Base-by-base conservation (phyloP, 2,113 vertebrate species). In the Hypocryptadius cinnamomeus region DNA sequence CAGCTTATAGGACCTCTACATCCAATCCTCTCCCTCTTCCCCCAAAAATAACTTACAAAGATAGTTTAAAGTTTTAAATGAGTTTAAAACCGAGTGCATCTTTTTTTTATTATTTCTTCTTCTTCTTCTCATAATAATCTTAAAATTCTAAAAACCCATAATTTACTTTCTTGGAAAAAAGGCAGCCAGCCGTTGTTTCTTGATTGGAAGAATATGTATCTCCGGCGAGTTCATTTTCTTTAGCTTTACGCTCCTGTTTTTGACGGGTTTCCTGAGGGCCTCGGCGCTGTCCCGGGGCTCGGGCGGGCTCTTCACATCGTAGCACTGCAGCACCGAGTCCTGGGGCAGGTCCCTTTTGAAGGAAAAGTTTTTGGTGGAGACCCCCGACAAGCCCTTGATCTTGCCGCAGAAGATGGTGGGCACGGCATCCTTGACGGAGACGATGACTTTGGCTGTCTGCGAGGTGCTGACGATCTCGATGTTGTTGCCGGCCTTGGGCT, bases 151-250 rank as follows among this genome's bases (percentile, higher is more conserved):
- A 97, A 98, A 98, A 96, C 94, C 95, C 94, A 93, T 97, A 96
- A 96, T 97, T 98, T 98, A 99, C 98, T 99, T 99, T 97, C 99
- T 98, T 94, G 99, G 99, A 79, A 99, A 98, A 98, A 99, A 98
- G 61, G 99, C 99, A 72, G 99, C 98, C 9, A 99, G 98, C 96
- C 99, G 98, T 97, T 99, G 99, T 97, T 99, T 99, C 98, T 99
- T 99, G 96, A 99, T 98, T 48, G 99, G 99, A 78, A 99, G 98
- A 96, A 99, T 99, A 88, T 99, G 99, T 96, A 99, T 99, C 97
- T 99, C 99, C 80, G 99, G 99, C 27, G 99, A 99, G 98, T 98
- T 99, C 97, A 99, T 98, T 98, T 99, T 99, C 98, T 99, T 99
- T 98, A 99, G 97, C 97, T 99, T 99, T 97, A 99, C 98, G 37